phyloP scores from a whole-genome alignment of 1,140 invertebrate species.

The Ceratina australensis region DNA sequence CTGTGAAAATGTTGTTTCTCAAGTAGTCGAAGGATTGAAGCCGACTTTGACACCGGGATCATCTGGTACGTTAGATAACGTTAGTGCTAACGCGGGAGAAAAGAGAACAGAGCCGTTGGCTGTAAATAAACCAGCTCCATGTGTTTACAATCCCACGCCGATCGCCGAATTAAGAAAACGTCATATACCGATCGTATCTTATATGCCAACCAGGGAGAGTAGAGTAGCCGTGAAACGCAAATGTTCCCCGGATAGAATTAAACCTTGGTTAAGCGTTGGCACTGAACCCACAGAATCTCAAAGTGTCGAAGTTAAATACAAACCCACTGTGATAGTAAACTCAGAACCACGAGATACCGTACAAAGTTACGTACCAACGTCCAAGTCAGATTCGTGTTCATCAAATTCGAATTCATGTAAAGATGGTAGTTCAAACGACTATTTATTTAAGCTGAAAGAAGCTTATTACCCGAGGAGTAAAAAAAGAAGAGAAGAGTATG shows the following conservation, averaged over 20 bases:
- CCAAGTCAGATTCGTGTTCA: constrained; percentile 62
- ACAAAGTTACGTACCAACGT: constrained; percentile 72
- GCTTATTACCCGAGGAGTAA: constrained; percentile 72
- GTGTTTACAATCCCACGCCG: constrained; percentile 83
- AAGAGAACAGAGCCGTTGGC: constrained; percentile 56
- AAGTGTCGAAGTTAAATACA: constrained; percentile 69
- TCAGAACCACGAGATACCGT: constrained; percentile 43
- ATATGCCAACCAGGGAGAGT: constrained; percentile 74
- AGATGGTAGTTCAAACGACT: constrained; percentile 67
- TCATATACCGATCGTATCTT: constrained; percentile 77
- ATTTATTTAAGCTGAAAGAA: constrained; percentile 70
- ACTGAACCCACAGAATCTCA: constrained; percentile 62
- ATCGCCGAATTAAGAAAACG: constrained; percentile 82
- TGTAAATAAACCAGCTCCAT: constrained; percentile 58
- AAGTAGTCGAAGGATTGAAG: constrained; percentile 76
- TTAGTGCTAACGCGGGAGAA: constrained; percentile 28
- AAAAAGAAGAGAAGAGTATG: constrained; percentile 76
- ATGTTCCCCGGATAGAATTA: constrained; percentile 64
- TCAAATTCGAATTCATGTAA: constrained; percentile 70
- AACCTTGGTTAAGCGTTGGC: constrained; percentile 68
- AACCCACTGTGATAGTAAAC: constrained; percentile 71
- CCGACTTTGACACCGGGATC: constrained; percentile 67
- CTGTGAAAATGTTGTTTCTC: constrained; percentile 75
- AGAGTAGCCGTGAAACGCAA: constrained; percentile 76
- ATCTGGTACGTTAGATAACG: constrained; percentile 38